Evolutionary conservation across 2,888 invertebrate genomes (phyloP).

Genomic region (Priocnemis perturbator): DNA sequence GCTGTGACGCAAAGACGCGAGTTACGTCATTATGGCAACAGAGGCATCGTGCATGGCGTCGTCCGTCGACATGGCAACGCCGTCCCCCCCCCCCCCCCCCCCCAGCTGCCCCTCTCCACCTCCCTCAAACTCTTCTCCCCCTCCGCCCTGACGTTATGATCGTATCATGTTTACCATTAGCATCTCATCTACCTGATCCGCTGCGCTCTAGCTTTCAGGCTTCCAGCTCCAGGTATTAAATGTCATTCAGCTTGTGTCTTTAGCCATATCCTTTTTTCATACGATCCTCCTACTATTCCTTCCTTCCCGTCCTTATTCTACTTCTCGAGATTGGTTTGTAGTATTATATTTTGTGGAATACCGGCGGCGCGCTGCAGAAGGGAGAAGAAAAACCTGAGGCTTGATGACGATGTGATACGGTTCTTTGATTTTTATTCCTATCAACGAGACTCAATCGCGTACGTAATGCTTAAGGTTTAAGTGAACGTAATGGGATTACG

Average conservation of each 20-base stretch:
- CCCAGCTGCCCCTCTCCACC: conserved; percentile 19
- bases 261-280: conserved; percentile 13
- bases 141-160: conserved; percentile 24
- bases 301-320: too few species aligned
- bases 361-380: too few species aligned
- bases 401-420: too few species aligned
- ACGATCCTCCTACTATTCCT: not conserved
- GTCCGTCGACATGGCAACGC: conserved; percentile 70
- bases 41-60: conserved; percentile 48
- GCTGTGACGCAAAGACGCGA: conserved; percentile 69
- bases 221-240: conserved; percentile 39
- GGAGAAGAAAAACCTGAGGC: too few species aligned
- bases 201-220: conserved; percentile 5
- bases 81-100: conserved; percentile 47
- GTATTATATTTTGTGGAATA: too few species aligned
- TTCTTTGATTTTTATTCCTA: too few species aligned
- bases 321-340: too few species aligned
- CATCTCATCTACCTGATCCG: conserved; percentile 42
- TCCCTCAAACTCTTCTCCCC: conserved; percentile 25
- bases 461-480: too few species aligned
- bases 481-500: too few species aligned
- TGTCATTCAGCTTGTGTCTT: conserved; percentile 30
- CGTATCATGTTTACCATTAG: conserved; percentile 53
- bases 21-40: conserved; percentile 70
- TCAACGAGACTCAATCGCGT: too few species aligned